A percentile compares a stretch with the other conserved stretches of the same genome.
phyloP scores from a whole-genome alignment of 2,888 invertebrate genomes.

The Pilophorus perplexus region DNA sequence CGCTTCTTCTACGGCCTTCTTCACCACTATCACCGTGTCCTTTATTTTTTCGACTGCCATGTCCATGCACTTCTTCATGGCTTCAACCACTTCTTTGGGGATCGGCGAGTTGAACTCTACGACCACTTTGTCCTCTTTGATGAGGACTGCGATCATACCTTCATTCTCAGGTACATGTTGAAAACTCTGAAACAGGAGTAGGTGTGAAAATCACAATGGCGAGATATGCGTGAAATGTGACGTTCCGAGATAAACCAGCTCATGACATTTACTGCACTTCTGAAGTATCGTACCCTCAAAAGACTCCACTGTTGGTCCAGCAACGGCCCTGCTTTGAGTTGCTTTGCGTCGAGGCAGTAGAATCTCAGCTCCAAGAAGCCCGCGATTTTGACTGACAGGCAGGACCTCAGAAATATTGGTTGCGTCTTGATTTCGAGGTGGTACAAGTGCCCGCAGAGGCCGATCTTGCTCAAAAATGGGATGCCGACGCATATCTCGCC shows the following conservation, averaged over 20 bases:
- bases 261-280: neutral
- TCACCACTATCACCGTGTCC: constrained; percentile 18
- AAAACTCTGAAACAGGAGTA: neutral
- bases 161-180: neutral
- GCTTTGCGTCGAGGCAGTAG: constrained; percentile 21
- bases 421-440: neutral
- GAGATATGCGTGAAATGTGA: neutral
- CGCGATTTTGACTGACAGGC: constrained; percentile 2
- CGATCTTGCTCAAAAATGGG: constrained; percentile 25
- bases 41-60: neutral
- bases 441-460: constrained; percentile 16
- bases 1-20: constrained; percentile 5
- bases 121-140: constrained; percentile 25
- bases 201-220: neutral
- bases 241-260: neutral
- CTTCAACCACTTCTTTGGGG: constrained; percentile 12
- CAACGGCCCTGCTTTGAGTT: neutral
- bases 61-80: constrained; percentile 13
- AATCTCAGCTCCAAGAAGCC: neutral
- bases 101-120: constrained; percentile 25
- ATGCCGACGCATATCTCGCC: constrained; percentile 28
- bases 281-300: neutral
- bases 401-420: constrained; percentile 10
- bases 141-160: constrained; percentile 11
- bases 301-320: constrained; percentile 1